Conservation (phyloP, 92 coral and sea anemone species). For the Palythoa grandiflora region DNA sequence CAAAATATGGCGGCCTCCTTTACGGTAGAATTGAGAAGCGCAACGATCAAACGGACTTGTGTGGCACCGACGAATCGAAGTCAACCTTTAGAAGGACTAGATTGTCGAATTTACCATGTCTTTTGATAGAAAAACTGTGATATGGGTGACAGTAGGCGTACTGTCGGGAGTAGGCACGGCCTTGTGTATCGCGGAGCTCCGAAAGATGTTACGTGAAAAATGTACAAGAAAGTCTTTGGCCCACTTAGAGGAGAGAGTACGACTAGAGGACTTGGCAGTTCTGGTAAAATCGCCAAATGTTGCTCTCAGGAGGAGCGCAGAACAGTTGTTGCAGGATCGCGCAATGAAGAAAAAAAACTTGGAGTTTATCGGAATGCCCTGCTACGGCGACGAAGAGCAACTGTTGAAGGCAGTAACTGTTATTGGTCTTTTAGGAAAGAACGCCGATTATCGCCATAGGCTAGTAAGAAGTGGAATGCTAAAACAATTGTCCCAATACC, state of each 20-base stretch:
- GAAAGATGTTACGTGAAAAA: constrained; percentile 77
- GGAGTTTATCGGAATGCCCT: constrained; percentile 75
- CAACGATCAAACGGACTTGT: neutral
- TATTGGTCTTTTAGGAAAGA: constrained; percentile 79
- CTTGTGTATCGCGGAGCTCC: constrained; percentile 76
- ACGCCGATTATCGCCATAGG: constrained; percentile 64
- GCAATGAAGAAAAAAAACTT: constrained; percentile 79
- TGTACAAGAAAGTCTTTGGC: constrained; percentile 81
- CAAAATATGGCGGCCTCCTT: constrained; percentile 49
- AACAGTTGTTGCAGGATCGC: constrained; percentile 80
- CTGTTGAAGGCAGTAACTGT: constrained; percentile 89
- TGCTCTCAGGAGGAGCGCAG: constrained; percentile 82
- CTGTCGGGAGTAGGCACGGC: constrained; percentile 87
- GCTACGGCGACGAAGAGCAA: constrained; percentile 75
- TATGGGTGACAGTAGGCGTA: constrained; percentile 81
- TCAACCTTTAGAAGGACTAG: neutral
- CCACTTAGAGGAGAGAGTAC: constrained; percentile 78
- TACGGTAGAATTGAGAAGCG: neutral
- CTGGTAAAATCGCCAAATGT: constrained; percentile 86
- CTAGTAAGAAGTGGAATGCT: constrained; percentile 72
- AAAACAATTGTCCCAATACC: constrained; percentile 78
- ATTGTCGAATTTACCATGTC: constrained; percentile 56
- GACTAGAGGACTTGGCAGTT: constrained; percentile 76
- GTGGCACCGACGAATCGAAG: neutral
- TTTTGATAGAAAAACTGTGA: constrained; percentile 62